A percentile compares a stretch with the other conserved stretches of the same genome.
These are phyloP conservation scores for Anniella stebbinsi DNA, from an alignment of 2,797 vertebrate genomes.

Conservation along the genomic window DNA sequence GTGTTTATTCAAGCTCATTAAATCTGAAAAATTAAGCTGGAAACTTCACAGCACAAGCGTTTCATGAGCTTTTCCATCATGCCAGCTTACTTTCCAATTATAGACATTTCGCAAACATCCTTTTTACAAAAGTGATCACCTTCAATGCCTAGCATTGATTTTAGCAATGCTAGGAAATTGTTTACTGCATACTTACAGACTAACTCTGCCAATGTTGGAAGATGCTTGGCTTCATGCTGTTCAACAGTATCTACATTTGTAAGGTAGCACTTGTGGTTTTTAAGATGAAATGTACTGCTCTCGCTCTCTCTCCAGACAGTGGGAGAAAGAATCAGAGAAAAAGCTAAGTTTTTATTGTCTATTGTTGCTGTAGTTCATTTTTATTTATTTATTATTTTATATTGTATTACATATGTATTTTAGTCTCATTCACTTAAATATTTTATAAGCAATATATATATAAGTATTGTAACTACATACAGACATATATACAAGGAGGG, in stretches of 20 bases:
- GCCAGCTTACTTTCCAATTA: not conserved
- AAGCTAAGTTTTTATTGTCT: too few relatives aligned
- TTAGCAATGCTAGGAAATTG: not conserved
- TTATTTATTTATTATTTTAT: too few relatives aligned
- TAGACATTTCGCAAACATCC: not conserved
- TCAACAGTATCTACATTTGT: not conserved
- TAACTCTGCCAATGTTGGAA: accelerated
- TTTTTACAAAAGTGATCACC: constrained; percentile 1
- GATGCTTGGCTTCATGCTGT: not conserved
- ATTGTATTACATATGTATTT: too few relatives aligned
- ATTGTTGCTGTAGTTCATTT: too few relatives aligned
- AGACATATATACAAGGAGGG: too few relatives aligned
- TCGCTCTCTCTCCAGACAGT: constrained; percentile 37
- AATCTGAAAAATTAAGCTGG: constrained; percentile 5
- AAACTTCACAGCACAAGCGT: constrained; percentile 8
- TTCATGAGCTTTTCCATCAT: constrained; percentile 20
- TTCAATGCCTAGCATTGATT: not conserved
- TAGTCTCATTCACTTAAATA: too few relatives aligned
- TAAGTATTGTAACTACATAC: too few relatives aligned
- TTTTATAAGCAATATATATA: too few relatives aligned
- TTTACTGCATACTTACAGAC: not conserved
- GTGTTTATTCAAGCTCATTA: constrained; percentile 17
- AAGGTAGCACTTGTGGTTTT: not conserved
- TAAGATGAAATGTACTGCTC: not conserved
- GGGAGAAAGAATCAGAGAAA: not conserved